Conservation (phyloP, 2,797 vertebrate genomes). For the Lateolabrax maculatus region DNA sequence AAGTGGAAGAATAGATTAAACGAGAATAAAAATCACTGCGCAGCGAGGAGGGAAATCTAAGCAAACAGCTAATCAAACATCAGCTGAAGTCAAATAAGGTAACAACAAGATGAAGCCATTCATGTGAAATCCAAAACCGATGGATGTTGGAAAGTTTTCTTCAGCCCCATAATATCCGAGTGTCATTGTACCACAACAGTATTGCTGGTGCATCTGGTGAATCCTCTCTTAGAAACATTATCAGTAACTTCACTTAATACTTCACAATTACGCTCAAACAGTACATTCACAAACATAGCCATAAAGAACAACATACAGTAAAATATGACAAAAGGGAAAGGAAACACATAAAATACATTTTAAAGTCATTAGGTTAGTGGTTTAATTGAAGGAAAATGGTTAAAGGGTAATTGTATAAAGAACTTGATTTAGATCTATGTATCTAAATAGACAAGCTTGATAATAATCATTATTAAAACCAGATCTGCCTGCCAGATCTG, state of each 20-base stretch:
- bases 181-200: neutral
- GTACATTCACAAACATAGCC: neutral
- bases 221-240: neutral
- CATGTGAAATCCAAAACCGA: neutral
- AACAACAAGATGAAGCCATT: neutral
- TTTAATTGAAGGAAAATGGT: neutral
- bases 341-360: neutral
- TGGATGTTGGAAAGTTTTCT: neutral
- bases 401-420: neutral
- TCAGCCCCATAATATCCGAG: neutral
- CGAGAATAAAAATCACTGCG: neutral
- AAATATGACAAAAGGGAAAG: neutral
- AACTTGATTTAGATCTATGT: neutral
- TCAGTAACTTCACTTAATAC: neutral
- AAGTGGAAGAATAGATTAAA: neutral
- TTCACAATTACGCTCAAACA: neutral
- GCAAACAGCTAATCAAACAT: neutral
- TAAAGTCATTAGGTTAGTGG: neutral
- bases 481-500: neutral
- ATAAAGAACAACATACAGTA: neutral
- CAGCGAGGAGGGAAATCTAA: neutral
- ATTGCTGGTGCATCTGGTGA: neutral
- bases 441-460: neutral
- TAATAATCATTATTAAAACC: neutral
- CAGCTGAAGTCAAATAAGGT: neutral